Conservation (phyloP, 2,888 invertebrate species). For the Panzeria rudis region DNA sequence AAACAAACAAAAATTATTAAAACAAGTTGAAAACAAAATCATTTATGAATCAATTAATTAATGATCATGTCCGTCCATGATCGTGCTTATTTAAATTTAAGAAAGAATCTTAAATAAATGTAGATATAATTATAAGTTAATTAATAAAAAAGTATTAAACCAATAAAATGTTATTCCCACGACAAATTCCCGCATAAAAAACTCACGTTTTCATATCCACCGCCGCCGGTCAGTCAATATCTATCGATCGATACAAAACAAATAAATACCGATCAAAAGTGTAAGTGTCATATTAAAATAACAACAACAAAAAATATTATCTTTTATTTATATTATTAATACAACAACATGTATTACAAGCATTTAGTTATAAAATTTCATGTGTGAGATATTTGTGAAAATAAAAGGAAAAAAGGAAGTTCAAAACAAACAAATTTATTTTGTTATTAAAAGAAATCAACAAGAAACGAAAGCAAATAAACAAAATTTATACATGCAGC, state of each 20-base stretch:
- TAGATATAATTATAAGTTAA: background rate
- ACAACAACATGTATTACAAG: background rate
- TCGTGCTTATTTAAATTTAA: conserved; percentile 8
- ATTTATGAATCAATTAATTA: conserved; percentile 34
- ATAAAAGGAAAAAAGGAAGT: background rate
- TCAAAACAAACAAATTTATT: background rate
- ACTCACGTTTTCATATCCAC: background rate
- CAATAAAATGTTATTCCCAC: conserved; percentile 3
- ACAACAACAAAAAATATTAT: background rate
- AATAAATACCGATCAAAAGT: conserved; percentile 7
- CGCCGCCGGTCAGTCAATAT: conserved; percentile 20
- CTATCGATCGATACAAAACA: background rate
- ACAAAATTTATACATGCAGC: background rate
- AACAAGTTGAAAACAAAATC: conserved; percentile 15
- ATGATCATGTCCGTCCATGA: background rate
- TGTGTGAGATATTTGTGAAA: background rate
- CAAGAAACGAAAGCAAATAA: conserved; percentile 9
- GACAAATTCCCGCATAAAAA: background rate
- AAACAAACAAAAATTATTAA: conserved; percentile 5
- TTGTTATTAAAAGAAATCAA: background rate
- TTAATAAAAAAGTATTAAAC: background rate
- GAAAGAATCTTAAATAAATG: background rate
- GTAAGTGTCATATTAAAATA: background rate
- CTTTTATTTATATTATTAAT: background rate
- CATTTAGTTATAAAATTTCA: background rate